These are phyloP conservation scores for Pristiophorus japonicus DNA, from an alignment of 2,113 vertebrate species.

Conservation along the genomic window DNA sequence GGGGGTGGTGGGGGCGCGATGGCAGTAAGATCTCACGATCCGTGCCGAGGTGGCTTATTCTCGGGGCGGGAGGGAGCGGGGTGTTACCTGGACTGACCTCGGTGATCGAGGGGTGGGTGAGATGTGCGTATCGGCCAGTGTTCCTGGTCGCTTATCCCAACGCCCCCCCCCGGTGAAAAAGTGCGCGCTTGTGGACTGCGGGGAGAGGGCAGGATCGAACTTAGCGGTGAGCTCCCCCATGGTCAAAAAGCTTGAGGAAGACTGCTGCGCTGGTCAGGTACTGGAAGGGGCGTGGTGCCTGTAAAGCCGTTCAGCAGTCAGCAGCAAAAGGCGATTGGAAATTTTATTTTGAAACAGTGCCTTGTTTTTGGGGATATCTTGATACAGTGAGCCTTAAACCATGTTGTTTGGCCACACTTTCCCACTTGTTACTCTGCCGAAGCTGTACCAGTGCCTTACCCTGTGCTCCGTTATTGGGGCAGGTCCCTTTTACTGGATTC, in stretches of 20 bases:
- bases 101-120: not conserved
- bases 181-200: not conserved
- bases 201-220: not conserved
- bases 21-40: not conserved
- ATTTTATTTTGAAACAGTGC: not conserved
- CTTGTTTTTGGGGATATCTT: not conserved
- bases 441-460: not conserved
- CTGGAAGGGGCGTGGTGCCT: not conserved
- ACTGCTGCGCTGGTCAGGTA: not conserved
- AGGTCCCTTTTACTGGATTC: not conserved
- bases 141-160: not conserved
- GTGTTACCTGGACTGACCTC: not conserved
- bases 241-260: not conserved
- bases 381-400: not conserved
- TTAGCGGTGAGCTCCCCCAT: not conserved
- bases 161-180: not conserved
- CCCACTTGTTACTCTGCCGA: not conserved
- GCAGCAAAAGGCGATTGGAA: not conserved
- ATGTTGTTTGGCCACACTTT: not conserved
- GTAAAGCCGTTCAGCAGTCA: not conserved
- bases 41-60: not conserved
- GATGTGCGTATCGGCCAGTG: not conserved
- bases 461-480: not conserved
- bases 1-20: too few species aligned
- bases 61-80: not conserved